Conservation (phyloP, 2,797 vertebrate genomes). For the Knipowitschia caucasica region DNA sequence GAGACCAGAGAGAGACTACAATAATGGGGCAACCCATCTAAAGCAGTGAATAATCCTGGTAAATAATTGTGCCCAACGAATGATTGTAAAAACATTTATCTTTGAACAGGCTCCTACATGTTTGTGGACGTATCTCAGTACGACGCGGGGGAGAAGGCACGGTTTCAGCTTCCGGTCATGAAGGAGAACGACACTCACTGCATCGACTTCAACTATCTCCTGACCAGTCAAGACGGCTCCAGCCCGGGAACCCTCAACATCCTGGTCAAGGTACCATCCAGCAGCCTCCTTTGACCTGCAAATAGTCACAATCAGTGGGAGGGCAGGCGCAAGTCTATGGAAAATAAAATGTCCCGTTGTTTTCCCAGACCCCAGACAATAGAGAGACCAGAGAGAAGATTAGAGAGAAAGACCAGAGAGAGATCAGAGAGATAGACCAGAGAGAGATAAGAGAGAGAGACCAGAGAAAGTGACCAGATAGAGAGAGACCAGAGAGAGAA, state of each 20-base stretch:
- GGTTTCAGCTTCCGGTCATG: conserved; percentile 94
- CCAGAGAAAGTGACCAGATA: too few species aligned
- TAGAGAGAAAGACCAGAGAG: too few species aligned
- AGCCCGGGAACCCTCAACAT: conserved; percentile 92
- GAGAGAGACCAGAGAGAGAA: too few species aligned
- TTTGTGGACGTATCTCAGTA: conserved; percentile 92
- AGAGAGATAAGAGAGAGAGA: too few species aligned
- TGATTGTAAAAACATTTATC: not conserved
- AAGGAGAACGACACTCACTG: conserved; percentile 99
- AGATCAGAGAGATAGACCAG: too few species aligned
- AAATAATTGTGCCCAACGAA: not conserved
- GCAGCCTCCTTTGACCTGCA: not conserved
- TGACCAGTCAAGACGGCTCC: conserved; percentile 84
- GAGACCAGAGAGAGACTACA: too few species aligned
- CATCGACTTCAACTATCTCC: conserved; percentile 96
- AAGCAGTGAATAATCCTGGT: not conserved
- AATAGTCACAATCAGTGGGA: too few species aligned
- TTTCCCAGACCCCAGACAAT: too few species aligned
- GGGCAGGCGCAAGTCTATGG: too few species aligned
- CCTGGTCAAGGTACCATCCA: conserved; percentile 78
- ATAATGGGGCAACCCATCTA: not conserved
- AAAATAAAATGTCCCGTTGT: too few species aligned
- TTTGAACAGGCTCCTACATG: conserved; percentile 88
- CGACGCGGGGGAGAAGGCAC: conserved; percentile 87
- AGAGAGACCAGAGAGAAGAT: too few species aligned